Evolutionary conservation across 2,113 vertebrate species (phyloP).

Genomic region (Collichthys lucidus): DNA sequence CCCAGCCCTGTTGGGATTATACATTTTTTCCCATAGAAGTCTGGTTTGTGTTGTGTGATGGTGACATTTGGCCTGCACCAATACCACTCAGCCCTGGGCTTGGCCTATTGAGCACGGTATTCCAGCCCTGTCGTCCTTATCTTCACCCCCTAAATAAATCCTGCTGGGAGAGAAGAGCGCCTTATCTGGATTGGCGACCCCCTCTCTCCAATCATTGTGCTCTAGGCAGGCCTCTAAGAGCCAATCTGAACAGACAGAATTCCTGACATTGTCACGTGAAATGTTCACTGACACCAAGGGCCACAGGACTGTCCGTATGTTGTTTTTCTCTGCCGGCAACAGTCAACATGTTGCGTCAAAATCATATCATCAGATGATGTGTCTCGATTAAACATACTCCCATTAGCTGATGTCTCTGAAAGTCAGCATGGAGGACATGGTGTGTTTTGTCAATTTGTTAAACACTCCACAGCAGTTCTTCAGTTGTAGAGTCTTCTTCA

Average conservation of each 20-base stretch:
- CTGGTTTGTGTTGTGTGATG: slow-evolving; percentile 44
- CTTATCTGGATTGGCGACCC: slow-evolving; percentile 70
- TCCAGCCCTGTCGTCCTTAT: slow-evolving; percentile 69
- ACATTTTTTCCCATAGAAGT: slow-evolving; percentile 39
- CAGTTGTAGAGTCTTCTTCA: slow-evolving; percentile 25
- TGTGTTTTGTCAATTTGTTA: not conserved
- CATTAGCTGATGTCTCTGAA: not conserved
- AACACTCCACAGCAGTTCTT: slow-evolving; percentile 21
- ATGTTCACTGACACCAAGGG: slow-evolving; percentile 52
- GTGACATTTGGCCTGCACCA: slow-evolving; percentile 59
- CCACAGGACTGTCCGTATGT: slow-evolving; percentile 20
- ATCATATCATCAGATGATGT: not conserved
- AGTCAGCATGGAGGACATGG: not conserved
- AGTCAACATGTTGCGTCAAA: not conserved
- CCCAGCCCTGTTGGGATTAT: slow-evolving; percentile 16
- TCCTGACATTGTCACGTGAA: slow-evolving; percentile 72
- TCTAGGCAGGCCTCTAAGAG: slow-evolving; percentile 49
- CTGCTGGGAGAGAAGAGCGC: slow-evolving; percentile 56
- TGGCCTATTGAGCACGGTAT: slow-evolving; percentile 48
- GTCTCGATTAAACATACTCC: not conserved
- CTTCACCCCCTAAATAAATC: slow-evolving; percentile 75
- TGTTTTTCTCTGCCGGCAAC: slow-evolving; percentile 15
- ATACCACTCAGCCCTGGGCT: slow-evolving; percentile 31
- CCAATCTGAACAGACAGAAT: slow-evolving; percentile 68
- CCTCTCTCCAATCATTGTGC: slow-evolving; percentile 50